Evolutionary conservation across 2,797 vertebrate genomes (phyloP).

Genomic region (Sus cebifrons): DNA sequence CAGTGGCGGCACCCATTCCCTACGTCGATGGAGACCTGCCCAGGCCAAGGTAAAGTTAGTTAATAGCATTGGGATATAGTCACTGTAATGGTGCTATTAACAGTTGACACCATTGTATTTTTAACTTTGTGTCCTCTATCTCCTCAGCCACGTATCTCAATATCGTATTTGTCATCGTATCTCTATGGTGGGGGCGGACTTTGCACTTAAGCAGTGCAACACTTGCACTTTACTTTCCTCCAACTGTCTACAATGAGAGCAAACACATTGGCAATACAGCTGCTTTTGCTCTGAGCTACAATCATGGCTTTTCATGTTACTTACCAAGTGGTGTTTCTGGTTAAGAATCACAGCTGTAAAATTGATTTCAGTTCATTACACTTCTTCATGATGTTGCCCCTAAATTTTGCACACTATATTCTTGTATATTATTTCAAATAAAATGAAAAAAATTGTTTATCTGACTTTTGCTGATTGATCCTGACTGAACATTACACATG

Average conservation of each 20-base stretch:
- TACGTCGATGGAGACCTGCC: conserved; percentile 67
- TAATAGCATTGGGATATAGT: conserved; percentile 87
- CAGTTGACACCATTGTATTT: conserved; percentile 89
- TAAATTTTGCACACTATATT: conserved; percentile 99
- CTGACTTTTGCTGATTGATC: conserved; percentile 56
- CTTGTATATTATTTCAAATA: conserved; percentile 99
- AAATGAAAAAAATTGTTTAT: conserved; percentile 89
- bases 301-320: conserved; percentile 91
- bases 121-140: conserved; percentile 88
- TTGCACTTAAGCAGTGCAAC: conserved; percentile 94
- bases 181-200: conserved; percentile 92
- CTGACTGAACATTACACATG: conserved; percentile 3
- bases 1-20: conserved; percentile 79
- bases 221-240: conserved; percentile 98
- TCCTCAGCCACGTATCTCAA: conserved; percentile 89
- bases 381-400: conserved; percentile 93
- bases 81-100: conserved; percentile 89
- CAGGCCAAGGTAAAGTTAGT: conserved; percentile 73
- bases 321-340: conserved; percentile 89
- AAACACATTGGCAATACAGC: conserved; percentile 86
- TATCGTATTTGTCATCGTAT: conserved; percentile 90
- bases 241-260: conserved; percentile 90
- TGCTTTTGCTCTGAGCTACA: conserved; percentile 91
- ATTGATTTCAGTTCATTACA: conserved; percentile 91
- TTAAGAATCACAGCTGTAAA: conserved; percentile 92